These are phyloP conservation scores for Synergus itoensis DNA, from an alignment of 2,888 invertebrate genomes.

Conservation along the genomic window DNA sequence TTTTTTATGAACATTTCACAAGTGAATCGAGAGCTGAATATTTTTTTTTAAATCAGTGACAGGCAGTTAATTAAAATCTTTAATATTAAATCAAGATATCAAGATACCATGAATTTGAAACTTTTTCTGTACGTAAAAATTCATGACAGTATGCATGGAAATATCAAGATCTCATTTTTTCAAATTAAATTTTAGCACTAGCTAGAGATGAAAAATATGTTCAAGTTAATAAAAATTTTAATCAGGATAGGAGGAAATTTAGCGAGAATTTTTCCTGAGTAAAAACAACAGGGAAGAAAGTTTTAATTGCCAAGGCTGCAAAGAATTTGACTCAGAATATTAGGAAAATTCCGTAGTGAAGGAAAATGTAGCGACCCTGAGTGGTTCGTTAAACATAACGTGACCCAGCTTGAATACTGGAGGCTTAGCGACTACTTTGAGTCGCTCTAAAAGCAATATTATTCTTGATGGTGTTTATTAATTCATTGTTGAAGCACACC, in stretches of 20 bases:
- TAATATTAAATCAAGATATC: too few species aligned
- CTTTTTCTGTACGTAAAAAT: neutral
- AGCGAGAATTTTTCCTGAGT: neutral
- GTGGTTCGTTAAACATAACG: conserved; percentile 32
- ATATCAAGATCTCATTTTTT: neutral
- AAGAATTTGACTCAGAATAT: conserved; percentile 24
- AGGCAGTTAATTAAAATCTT: too few species aligned
- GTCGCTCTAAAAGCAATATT: conserved; percentile 11
- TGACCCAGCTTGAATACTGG: conserved; percentile 29
- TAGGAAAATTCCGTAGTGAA: neutral
- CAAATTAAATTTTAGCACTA: neutral
- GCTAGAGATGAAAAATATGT: neutral
- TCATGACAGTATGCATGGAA: neutral
- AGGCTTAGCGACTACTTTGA: conserved; percentile 21
- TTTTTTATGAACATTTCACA: too few species aligned
- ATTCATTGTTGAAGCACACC: neutral
- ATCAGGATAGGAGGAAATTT: neutral
- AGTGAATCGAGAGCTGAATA: too few species aligned
- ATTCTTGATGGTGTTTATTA: conserved; percentile 10
- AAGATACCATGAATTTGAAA: too few species aligned
- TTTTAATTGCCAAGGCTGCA: conserved; percentile 19
- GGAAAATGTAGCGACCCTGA: conserved; percentile 19
- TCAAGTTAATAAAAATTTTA: neutral
- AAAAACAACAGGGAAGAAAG: conserved; percentile 3
- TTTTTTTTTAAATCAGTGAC: too few species aligned